A percentile compares a stretch with the other conserved stretches of the same genome.
phyloP scores from a whole-genome alignment of 2,113 vertebrate genomes.

The Rhinichthys klamathensis region DNA sequence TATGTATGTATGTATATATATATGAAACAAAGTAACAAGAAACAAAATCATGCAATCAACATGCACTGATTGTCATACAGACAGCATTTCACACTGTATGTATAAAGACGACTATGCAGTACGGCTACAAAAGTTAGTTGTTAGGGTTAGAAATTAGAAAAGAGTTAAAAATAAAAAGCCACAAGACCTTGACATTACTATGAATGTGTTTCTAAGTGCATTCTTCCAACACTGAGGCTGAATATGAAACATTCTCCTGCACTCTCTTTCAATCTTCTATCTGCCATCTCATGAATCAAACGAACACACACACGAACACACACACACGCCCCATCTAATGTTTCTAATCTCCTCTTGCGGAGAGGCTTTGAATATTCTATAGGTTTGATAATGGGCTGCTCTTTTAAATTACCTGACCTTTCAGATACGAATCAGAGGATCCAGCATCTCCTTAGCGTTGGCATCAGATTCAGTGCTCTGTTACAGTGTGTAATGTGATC shows the following conservation, averaged over 20 bases:
- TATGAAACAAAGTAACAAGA: no score
- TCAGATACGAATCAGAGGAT: constrained; percentile 49
- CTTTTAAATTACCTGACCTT: constrained; percentile 59
- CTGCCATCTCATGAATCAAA: not conserved
- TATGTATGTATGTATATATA: no score
- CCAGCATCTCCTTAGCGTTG: constrained; percentile 28
- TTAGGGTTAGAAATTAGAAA: no score
- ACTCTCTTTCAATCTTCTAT: constrained; percentile 20
- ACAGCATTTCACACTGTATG: not conserved
- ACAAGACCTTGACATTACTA: constrained; percentile 14
- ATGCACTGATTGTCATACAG: not conserved
- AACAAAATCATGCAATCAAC: not conserved
- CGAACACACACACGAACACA: not conserved
- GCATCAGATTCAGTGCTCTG: constrained; percentile 27
- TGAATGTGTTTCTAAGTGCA: not conserved
- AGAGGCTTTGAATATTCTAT: constrained; percentile 46
- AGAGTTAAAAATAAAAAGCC: not conserved
- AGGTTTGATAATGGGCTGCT: constrained; percentile 40
- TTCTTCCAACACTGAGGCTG: not conserved
- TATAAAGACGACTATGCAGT: not conserved
- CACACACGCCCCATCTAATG: not conserved
- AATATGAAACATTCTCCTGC: not conserved
- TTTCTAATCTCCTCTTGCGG: constrained; percentile 27
- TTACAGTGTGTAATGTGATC: constrained; percentile 32
- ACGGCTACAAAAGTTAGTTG: not conserved